Percentiles rank a stretch among this genome's conserved stretches.
These are phyloP conservation scores for Drosophila teissieri DNA, from an alignment of 1,140 invertebrate species.

Conservation along the genomic window DNA sequence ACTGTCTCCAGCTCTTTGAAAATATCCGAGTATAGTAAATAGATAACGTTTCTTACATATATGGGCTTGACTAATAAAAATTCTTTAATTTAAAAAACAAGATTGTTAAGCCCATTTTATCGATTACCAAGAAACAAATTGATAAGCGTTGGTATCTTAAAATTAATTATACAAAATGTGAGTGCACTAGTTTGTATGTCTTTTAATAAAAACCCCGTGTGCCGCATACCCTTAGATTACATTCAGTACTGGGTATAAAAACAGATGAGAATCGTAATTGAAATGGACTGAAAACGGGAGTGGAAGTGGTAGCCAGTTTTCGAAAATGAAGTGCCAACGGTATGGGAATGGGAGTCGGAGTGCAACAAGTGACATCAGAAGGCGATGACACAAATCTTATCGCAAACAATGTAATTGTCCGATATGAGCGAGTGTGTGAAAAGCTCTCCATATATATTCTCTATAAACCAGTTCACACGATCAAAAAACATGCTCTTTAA, in stretches of 20 bases:
- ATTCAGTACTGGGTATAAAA: slow-evolving; percentile 7
- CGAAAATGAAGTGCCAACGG: slow-evolving; percentile 1
- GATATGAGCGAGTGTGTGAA: slow-evolving; percentile 27
- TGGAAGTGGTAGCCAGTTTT: slow-evolving; percentile 27
- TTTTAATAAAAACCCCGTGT: neutral
- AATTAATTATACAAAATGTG: neutral
- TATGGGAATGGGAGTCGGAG: slow-evolving; percentile 22
- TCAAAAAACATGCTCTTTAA: slow-evolving; percentile 1
- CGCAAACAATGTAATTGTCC: slow-evolving; percentile 36
- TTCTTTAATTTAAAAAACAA: slow-evolving; percentile 5
- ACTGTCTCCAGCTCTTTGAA: neutral
- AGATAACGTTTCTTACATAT: slow-evolving; percentile 2
- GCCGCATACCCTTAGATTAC: neutral
- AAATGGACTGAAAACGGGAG: slow-evolving; percentile 27
- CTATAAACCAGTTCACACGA: slow-evolving; percentile 25
- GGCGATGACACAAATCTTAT: slow-evolving; percentile 62
- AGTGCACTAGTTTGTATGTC: no score
- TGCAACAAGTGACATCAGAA: slow-evolving; percentile 53
- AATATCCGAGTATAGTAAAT: neutral
- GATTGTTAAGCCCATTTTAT: slow-evolving; percentile 12
- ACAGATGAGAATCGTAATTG: slow-evolving; percentile 38
- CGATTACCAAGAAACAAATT: slow-evolving; percentile 1
- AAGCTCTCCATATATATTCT: neutral
- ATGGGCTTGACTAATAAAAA: slow-evolving; percentile 1
- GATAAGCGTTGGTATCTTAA: slow-evolving; percentile 6